Percentiles rank a stretch among this genome's conserved stretches.
These are phyloP conservation scores for Mya arenaria DNA, from an alignment of 1,140 invertebrate species.

Conservation along the genomic window DNA sequence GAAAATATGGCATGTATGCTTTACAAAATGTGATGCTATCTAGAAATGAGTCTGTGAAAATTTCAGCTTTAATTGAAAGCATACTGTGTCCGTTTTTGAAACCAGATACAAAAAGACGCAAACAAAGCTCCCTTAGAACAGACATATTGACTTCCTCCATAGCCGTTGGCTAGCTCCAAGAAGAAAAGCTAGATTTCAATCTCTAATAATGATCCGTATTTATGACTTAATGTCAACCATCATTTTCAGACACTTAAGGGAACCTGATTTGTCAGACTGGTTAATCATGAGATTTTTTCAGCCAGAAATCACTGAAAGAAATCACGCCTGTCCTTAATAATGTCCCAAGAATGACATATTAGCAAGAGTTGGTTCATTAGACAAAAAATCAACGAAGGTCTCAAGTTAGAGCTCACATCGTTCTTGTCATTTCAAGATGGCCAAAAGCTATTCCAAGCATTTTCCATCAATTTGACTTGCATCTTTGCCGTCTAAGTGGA, in stretches of 20 bases:
- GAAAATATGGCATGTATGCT: too few species aligned
- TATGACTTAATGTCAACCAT: constrained; percentile 50
- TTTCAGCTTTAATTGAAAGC: too few species aligned
- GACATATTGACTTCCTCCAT: constrained; percentile 34
- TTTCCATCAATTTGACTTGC: constrained; percentile 44
- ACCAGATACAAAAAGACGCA: too few species aligned
- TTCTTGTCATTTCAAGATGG: constrained; percentile 49
- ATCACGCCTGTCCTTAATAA: constrained; percentile 47
- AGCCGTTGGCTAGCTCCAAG: not conserved
- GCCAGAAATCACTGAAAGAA: constrained; percentile 42
- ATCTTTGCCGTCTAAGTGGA: constrained; percentile 30
- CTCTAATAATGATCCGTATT: constrained; percentile 35
- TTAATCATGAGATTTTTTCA: constrained; percentile 51
- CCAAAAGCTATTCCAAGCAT: constrained; percentile 24
- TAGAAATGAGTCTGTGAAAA: too few species aligned
- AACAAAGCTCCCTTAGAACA: not conserved
- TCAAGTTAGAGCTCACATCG: constrained; percentile 42
- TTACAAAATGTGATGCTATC: too few species aligned
- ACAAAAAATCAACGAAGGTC: not conserved
- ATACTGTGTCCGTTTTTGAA: too few species aligned
- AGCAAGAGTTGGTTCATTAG: constrained; percentile 46
- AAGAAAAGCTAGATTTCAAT: constrained; percentile 40
- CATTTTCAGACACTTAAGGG: constrained; percentile 38
- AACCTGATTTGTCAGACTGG: constrained; percentile 39
- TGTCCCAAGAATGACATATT: constrained; percentile 44